Percentiles rank a stretch among this genome's conserved stretches.
These are phyloP conservation scores for Drosophila paranaensis DNA, from an alignment of 2,888 invertebrate species.

Conservation along the genomic window DNA sequence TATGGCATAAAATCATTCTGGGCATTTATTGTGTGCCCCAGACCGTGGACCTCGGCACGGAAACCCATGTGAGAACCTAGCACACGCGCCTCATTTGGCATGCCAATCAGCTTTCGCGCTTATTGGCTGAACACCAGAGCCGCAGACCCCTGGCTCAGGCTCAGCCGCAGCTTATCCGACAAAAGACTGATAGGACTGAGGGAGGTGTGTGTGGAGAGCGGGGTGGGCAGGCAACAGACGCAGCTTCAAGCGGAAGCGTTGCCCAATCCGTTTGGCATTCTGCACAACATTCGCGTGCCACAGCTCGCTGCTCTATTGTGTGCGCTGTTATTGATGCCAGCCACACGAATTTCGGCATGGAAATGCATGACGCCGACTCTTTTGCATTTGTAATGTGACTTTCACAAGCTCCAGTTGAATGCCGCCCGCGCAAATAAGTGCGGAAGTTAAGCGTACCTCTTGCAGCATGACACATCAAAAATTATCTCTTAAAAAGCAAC, in stretches of 20 bases:
- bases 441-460: slow-evolving; percentile 41
- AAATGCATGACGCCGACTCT: slow-evolving; percentile 53
- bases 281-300: slow-evolving; percentile 54
- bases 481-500: slow-evolving; percentile 6
- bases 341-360: slow-evolving; percentile 37
- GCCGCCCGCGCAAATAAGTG: slow-evolving; percentile 19
- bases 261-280: slow-evolving; percentile 55
- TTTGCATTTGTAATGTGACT: slow-evolving; percentile 68
- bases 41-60: slow-evolving; percentile 13
- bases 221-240: not conserved
- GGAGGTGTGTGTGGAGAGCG: slow-evolving; percentile 17
- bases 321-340: slow-evolving; percentile 41
- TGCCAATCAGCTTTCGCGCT: slow-evolving; percentile 70
- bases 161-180: slow-evolving; percentile 13
- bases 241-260: slow-evolving; percentile 58
- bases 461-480: slow-evolving; percentile 46
- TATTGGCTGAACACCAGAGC: slow-evolving; percentile 51
- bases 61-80: slow-evolving; percentile 25
- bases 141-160: slow-evolving; percentile 18
- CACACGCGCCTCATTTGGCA: slow-evolving; percentile 67
- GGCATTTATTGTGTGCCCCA: slow-evolving; percentile 55
- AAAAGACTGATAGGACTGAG: not conserved
- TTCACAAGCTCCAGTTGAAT: slow-evolving; percentile 34
- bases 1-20: slow-evolving; percentile 51
- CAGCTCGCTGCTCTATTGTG: slow-evolving; percentile 46